Evolutionary conservation across 2,797 vertebrate species (phyloP).

Genomic region (Atherinosoma microstoma): DNA sequence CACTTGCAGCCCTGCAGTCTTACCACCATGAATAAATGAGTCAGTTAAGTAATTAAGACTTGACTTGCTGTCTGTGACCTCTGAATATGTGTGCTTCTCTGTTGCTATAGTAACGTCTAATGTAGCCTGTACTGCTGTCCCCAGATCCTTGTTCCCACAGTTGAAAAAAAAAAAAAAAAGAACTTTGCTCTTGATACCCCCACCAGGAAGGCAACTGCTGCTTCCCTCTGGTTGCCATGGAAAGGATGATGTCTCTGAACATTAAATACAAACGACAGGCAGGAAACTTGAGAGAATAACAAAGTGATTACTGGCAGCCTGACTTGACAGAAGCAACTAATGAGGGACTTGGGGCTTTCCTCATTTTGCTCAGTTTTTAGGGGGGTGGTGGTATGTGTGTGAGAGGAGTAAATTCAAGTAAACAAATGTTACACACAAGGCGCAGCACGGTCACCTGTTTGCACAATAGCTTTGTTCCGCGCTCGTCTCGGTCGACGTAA

Average conservation of each 20-base stretch:
- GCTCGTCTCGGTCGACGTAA: conserved; percentile 47
- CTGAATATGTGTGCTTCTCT: conserved; percentile 7
- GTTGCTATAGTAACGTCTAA: conserved; percentile 62
- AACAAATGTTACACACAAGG: background rate
- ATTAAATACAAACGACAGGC: conserved; percentile 28
- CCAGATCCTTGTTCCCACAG: conserved; percentile 26
- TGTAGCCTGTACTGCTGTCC: conserved; percentile 11
- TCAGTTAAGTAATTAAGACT: conserved; percentile 55
- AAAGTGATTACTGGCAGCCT: conserved; percentile 21
- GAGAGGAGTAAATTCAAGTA: background rate
- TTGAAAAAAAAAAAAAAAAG: conserved; percentile 12
- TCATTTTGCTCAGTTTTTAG: conserved; percentile 4
- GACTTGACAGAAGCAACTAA: conserved; percentile 37
- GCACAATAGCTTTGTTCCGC: background rate
- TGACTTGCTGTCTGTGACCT: conserved; percentile 31
- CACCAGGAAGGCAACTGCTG: conserved; percentile 43
- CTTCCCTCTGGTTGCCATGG: conserved; percentile 50
- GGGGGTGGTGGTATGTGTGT: background rate
- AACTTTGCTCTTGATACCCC: conserved; percentile 21
- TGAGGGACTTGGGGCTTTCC: conserved; percentile 14
- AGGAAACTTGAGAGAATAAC: conserved; percentile 23
- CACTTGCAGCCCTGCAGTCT: conserved; percentile 5
- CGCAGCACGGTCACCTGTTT: no score
- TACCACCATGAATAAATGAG: conserved; percentile 29
- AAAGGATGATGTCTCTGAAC: conserved; percentile 21